Base-by-base conservation (phyloP, 2,113 vertebrate genomes). In the Pholis gunnellus region DNA sequence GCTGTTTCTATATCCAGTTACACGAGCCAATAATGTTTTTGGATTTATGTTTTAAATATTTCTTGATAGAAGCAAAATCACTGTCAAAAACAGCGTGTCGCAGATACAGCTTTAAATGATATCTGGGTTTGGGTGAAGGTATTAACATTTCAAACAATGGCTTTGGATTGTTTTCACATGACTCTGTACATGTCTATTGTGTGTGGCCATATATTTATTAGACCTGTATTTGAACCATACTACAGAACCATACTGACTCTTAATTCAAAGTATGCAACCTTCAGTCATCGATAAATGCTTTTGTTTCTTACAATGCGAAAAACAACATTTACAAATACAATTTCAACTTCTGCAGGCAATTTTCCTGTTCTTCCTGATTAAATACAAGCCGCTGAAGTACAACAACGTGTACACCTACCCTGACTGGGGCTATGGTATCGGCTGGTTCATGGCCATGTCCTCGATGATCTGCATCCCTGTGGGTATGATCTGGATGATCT, bases 401-500 rank as follows among this genome's bases (percentile, higher is more conserved):
- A 99, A 99, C 94, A 99, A 99, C 0, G 77, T 97, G n/a, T 99
- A 99, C 90, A 97, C 93, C 1, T 99, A 99, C 83, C 98, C 98
- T 0, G 94, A 97, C 92, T 99, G 98, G 98, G 98, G 98, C 82
- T 98, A 99, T 0, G 97, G 96, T 6, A 97, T 99, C 1, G 98
- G 98, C n/a, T 99, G 98, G 98, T 97, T 98, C 92, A 99, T 99
- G 97, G 98, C 98, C 0, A 95, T 99, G 73, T 99, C 98, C 42
- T 99, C 98, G 18, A 99, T 99, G 98, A 91, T 99, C 57, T 99
- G 98, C 82, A 98, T 99, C 84, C 98, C 98, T 0, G 73, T 99
- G 72, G 98, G 98, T 87, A 93, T 98, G 6, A 91, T 96, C 90
- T 90, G 96, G 88, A 96, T 97, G 94, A 78, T 99, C 84, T 99